phyloP scores from a whole-genome alignment of 2,888 invertebrate genomes.

The Agapostemon virescens region DNA sequence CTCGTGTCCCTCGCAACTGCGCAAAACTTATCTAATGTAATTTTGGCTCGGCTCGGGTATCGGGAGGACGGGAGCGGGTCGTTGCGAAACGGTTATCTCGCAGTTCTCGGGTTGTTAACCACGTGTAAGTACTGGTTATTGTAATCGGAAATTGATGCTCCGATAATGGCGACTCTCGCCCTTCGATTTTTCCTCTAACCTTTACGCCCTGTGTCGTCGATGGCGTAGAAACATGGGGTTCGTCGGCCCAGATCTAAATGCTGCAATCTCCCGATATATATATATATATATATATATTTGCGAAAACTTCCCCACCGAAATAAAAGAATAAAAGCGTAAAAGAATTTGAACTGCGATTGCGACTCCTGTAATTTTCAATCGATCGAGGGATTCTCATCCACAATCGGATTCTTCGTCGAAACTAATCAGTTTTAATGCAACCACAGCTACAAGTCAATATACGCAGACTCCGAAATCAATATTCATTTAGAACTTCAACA shows the following conservation, averaged over 20 bases:
- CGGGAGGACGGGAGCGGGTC: conserved; percentile 4
- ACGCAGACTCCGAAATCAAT: background rate
- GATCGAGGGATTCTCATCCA: background rate
- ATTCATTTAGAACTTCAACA: conserved; percentile 12
- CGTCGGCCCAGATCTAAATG: background rate
- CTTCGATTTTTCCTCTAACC: background rate
- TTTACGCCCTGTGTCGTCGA: background rate
- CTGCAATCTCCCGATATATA: background rate
- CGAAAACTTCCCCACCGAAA: background rate
- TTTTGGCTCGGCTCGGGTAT: conserved; percentile 29
- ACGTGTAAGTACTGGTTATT: background rate
- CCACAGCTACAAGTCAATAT: conserved; percentile 6
- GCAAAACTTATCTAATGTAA: conserved; percentile 48
- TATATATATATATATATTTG: too few relatives aligned
- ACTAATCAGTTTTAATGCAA: conserved; percentile 1
- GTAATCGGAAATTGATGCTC: conserved; percentile 17
- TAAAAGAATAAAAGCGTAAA: background rate
- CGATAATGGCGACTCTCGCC: background rate
- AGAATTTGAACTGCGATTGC: background rate
- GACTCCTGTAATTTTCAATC: background rate
- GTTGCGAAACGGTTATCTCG: conserved; percentile 42
- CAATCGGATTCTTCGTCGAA: background rate
- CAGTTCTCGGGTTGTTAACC: conserved; percentile 33
- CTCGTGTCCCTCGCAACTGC: conserved; percentile 24
- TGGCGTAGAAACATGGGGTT: background rate